A percentile compares a stretch with the other conserved stretches of the same genome.
Evolutionary conservation across 2,113 vertebrate genomes (phyloP).

Genomic region (Petrocephalus zakoni): DNA sequence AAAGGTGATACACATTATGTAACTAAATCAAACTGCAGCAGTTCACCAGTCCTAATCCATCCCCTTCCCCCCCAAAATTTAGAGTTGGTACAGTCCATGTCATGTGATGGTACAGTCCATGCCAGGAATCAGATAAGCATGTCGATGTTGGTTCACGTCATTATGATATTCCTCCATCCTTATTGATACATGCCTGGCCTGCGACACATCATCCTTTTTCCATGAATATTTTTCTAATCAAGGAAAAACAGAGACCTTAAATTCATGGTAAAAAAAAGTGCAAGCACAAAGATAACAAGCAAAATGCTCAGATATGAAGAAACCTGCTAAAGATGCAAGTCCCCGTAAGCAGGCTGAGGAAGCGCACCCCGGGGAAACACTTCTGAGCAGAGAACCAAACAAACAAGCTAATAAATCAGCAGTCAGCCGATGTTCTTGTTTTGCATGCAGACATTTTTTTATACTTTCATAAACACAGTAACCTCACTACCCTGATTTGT

Average conservation of each 20-base stretch:
- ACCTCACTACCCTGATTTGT: background rate
- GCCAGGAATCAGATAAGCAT: background rate
- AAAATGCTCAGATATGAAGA: background rate
- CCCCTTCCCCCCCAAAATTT: background rate
- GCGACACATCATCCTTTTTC: background rate
- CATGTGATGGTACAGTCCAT: background rate
- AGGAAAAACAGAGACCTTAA: background rate
- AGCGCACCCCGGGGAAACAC: background rate
- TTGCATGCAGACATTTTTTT: background rate
- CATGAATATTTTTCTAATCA: background rate
- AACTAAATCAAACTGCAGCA: background rate
- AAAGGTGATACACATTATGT: background rate
- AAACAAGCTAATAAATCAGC: background rate
- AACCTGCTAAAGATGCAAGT: background rate
- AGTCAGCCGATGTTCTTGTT: background rate
- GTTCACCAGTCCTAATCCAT: background rate
- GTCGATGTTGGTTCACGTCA: background rate
- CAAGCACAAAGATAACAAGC: background rate
- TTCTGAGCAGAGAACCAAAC: background rate
- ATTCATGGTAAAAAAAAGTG: background rate
- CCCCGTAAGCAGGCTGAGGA: background rate
- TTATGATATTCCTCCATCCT: background rate
- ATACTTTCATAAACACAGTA: background rate
- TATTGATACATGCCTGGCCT: background rate
- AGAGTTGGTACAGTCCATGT: no score